Percentiles rank a stretch among this genome's conserved stretches.
These are phyloP conservation scores for Thereva unica DNA, from an alignment of 2,888 invertebrate species.

Conservation along the genomic window DNA sequence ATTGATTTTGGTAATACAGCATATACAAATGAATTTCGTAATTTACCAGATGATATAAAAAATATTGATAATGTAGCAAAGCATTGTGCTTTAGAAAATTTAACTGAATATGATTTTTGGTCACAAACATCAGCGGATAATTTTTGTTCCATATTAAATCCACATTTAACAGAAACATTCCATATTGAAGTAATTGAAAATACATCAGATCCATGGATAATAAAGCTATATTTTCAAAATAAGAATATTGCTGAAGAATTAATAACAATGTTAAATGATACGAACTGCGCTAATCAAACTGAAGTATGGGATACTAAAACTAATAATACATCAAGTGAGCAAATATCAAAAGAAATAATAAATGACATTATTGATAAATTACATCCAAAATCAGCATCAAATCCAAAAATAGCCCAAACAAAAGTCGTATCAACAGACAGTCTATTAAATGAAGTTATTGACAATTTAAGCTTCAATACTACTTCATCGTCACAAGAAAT, in stretches of 20 bases:
- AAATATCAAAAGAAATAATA: not conserved
- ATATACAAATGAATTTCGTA: conserved; percentile 63
- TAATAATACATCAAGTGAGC: not conserved
- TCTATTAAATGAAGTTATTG: not conserved
- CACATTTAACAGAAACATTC: conserved; percentile 63
- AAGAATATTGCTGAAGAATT: conserved; percentile 17
- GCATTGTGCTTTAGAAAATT: conserved; percentile 67
- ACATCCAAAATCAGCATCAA: not conserved
- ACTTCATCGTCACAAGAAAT: too few species aligned
- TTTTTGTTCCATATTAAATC: conserved; percentile 69
- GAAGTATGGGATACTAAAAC: conserved; percentile 11
- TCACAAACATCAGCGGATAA: conserved; percentile 65
- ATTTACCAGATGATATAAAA: conserved; percentile 64
- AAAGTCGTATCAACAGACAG: not conserved
- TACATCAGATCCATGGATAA: conserved; percentile 37
- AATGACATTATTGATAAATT: conserved; percentile 4
- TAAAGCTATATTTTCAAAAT: conserved; percentile 24
- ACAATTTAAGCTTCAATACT: too few species aligned
- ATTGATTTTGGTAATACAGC: conserved; percentile 71
- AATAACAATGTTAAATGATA: not conserved
- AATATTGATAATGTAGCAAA: conserved; percentile 63
- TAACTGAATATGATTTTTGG: conserved; percentile 60
- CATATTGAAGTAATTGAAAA: conserved; percentile 48
- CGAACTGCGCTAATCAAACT: not conserved
- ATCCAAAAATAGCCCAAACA: not conserved